Evolutionary conservation across 92 coral and sea anemone genomes (phyloP).

Genomic region (Bergia sp.): DNA sequence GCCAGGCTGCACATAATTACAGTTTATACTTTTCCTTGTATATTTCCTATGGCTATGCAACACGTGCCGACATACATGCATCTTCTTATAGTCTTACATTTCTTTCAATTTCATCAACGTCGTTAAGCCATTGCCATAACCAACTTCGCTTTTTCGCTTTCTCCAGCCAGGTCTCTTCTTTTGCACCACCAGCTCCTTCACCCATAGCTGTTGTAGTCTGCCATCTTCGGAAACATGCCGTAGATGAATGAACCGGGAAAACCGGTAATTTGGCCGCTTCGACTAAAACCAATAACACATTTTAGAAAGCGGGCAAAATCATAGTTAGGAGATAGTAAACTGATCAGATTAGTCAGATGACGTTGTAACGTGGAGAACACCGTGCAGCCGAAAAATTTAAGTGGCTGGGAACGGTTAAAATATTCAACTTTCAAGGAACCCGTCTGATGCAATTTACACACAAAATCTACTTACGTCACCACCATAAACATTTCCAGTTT

Average conservation of each 20-base stretch:
- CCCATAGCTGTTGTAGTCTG: slow-evolving; percentile 61
- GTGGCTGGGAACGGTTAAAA: slow-evolving; percentile 1
- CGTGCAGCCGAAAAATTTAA: slow-evolving; percentile 1
- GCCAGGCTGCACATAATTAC: no score
- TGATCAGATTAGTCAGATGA: not conserved
- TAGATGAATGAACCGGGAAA: slow-evolving; percentile 51
- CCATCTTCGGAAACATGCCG: slow-evolving; percentile 73
- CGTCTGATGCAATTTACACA: not conserved
- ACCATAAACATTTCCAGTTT: not conserved
- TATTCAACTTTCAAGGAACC: not conserved
- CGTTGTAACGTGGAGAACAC: not conserved
- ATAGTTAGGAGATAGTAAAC: not conserved
- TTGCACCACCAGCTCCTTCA: slow-evolving; percentile 60
- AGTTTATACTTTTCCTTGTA: not conserved
- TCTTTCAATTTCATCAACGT: slow-evolving; percentile 79
- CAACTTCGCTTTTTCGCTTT: slow-evolving; percentile 81
- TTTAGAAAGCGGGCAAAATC: not conserved
- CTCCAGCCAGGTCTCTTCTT: slow-evolving; percentile 72
- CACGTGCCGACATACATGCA: not conserved
- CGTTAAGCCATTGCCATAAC: slow-evolving; percentile 86
- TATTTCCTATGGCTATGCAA: not conserved
- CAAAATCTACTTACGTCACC: not conserved
- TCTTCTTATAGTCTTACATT: slow-evolving; percentile 50
- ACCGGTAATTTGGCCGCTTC: slow-evolving; percentile 33
- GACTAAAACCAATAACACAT: not conserved